Evolutionary conservation across 2,797 vertebrate genomes (phyloP).

Genomic region (Microcaecilia unicolor): DNA sequence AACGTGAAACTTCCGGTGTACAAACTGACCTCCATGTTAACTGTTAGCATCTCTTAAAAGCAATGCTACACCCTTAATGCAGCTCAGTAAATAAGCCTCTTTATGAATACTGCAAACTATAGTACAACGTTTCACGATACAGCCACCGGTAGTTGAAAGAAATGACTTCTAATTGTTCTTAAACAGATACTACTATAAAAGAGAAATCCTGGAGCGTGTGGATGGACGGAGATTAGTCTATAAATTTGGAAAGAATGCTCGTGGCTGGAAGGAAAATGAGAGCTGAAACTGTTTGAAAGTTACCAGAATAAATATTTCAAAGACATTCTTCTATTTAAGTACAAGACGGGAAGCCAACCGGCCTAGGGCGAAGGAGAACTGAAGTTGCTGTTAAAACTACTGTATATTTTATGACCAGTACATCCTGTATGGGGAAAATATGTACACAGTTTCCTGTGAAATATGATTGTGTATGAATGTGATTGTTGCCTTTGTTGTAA

Average conservation of each 20-base stretch:
- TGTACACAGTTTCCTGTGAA: conserved; percentile 68
- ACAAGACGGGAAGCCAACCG: conserved; percentile 33
- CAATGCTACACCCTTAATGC: too few species aligned
- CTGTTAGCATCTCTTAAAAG: too few species aligned
- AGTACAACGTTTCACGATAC: too few species aligned
- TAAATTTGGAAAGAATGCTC: conserved; percentile 93
- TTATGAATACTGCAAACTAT: too few species aligned
- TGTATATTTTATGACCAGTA: conserved; percentile 57
- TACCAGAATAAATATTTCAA: conserved; percentile 48
- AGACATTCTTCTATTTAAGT: conserved; percentile 67
- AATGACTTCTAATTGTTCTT: too few species aligned
- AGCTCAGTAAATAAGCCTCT: too few species aligned
- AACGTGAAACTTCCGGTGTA: too few species aligned
- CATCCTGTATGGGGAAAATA: conserved; percentile 52
- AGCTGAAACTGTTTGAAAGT: conserved; percentile 56
- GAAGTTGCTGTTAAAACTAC: conserved; percentile 39
- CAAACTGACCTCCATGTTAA: too few species aligned
- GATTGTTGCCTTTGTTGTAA: too few species aligned
- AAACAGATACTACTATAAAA: conserved; percentile 94
- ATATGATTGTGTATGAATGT: conserved; percentile 42
- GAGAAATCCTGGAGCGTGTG: conserved; percentile 92
- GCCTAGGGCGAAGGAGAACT: conserved; percentile 48
- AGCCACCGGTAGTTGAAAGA: too few species aligned
- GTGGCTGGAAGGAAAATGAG: conserved; percentile 88
- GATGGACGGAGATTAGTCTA: conserved; percentile 94